Base-by-base conservation (phyloP, 2,113 vertebrate species). In the Cynopterus brachyotis region DNA sequence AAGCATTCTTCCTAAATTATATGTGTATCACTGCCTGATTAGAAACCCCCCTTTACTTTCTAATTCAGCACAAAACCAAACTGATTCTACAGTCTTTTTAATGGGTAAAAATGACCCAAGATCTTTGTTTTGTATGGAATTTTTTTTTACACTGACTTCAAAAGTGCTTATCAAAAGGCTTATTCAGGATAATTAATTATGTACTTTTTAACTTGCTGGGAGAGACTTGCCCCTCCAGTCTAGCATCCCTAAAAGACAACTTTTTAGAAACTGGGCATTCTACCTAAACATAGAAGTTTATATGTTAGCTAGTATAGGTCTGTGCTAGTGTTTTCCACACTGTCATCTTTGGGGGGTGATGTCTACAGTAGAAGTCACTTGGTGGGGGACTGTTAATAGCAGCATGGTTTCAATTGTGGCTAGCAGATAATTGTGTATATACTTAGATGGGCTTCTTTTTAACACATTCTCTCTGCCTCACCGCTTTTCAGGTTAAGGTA, bases 121-220 rank as follows among this genome's bases (percentile, higher is more conserved):
- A 97, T 19, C 62, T 98, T 96, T 97, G 94, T 98, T 98, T 98
- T 98, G 78, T 98, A 98, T 85, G 96, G 91, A 93, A 90, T 97
- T 98, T 97, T 91, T 80, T 88, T 98, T 98, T 98, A 95, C 67
- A 86, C 57, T 82, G 91, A 88, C 75, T 97, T 96, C 95, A 97
- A 96, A 98, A 98, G 94, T 97, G 94, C 97, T 97, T 97, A 97
- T 76, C 69, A 28, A 79, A 79, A 97, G 92, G 96, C 97, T 97
- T 98, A 97, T 98, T 98, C 96, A 93, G 73, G 94, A 94, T 91
- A 98, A 94, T 57, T 91, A 96, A 97, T 88, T 93, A 93, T 80
- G 70, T 66, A 96, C 47, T 72, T 91, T 98, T 95, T 96, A 97
- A 98, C 96, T 91, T 22, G 79, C 83, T 96, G 67, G 85, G 97